Base-by-base conservation (phyloP, 2,888 invertebrate genomes). In the Drosophila atripex region DNA sequence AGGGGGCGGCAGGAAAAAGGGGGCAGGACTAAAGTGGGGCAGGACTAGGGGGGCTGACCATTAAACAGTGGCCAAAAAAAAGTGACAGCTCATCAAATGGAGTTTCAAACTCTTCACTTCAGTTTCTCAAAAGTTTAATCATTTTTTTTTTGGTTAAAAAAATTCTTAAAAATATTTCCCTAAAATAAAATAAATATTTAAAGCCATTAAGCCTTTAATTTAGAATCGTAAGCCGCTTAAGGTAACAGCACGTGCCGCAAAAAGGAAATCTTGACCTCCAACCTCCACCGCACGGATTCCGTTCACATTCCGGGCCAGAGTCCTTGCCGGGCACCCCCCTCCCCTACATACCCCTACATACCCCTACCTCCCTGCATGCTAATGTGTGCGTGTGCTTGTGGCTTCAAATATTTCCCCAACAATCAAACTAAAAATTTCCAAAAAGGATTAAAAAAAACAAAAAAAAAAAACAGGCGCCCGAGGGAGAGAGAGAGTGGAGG, bases 381-480 rank as follows among this genome's bases (percentile, higher is more conserved):
- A 76, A 76, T 76, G 70, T 71, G 64, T 61, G 23, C 66, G 73
- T 61, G 21, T 75, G 78, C 78, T 60, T 25, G 65, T 63, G 71
- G 70, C 82, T 82, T 82, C 56, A 75, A 68, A 79, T 75, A 75
- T 78, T 82, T 85, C 71, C 61, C 60, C 80, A 76, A 82, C 86
- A 80, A 75, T 86, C 79, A 79, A 86, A 75, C 77, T 73, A 73
- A 82, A 86, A 83, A 80, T 86, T 82, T 76, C 11, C 68, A 57
- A 82, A 76, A 86, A 74, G 84, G 80, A 86, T 83, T 86, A 80
- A 71, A 69, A 74, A 64, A 56, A 71, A 50, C 66, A 45, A 35
- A 21, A 60, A 25, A 12, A 45, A 35, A 21, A 60, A 25, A 12
- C 54, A 43, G 2, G 16, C 50, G 16, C 50, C 18, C 39, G 25